Evolutionary conservation across 2,888 invertebrate genomes (phyloP), one percentile per base, ranked within the genome.

Genomic region (Oscheius sp.): DNA sequence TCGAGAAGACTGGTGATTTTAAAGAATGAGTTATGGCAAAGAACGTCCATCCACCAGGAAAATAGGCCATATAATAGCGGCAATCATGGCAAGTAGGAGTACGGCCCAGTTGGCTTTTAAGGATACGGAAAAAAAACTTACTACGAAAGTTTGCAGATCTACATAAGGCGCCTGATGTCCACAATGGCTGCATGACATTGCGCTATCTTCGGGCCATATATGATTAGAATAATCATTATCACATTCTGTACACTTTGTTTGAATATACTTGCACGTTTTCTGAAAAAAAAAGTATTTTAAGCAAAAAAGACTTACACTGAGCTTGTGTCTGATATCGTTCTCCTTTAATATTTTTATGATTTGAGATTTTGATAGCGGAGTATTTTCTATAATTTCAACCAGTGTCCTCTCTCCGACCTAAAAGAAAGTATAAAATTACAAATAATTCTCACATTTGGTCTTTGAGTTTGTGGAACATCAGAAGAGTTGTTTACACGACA

Each of bases 31-130:
- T 55, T 55, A 55, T 31, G 55, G 34, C 55, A 15, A 37, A 37
- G 17, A 33, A 55, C 50, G 55, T 15, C n/a, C 34, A n/a, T n/a
- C n/a, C n/a, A 23, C 42, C 58, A 58, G 58, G 42, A 58, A 58
- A 58, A 39, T 42, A 23, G 57, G 61, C 29, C 45, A 42, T 45
- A 61, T 61, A 61, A 61, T 61, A 45, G 29, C 61, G 3, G 61
- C 61, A 61, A 61, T 61, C 45, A 61, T 33, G 34, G n/a, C 31
- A 31, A 57, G 4, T 34, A n/a, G 55, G 20, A 31, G 34, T 17
- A n/a, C 31, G 34, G 17, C 17, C 20, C 5, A n/a, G 10, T 31
- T 12, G 37, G 17, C 10, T 10, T 10, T n/a, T 55, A 55, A 25
- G 31, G 12, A 25, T 12, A 4, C 31, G 2, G 53, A 53, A 25